phyloP scores from a whole-genome alignment of 2,888 invertebrate species.

The Ectobius pallidus region DNA sequence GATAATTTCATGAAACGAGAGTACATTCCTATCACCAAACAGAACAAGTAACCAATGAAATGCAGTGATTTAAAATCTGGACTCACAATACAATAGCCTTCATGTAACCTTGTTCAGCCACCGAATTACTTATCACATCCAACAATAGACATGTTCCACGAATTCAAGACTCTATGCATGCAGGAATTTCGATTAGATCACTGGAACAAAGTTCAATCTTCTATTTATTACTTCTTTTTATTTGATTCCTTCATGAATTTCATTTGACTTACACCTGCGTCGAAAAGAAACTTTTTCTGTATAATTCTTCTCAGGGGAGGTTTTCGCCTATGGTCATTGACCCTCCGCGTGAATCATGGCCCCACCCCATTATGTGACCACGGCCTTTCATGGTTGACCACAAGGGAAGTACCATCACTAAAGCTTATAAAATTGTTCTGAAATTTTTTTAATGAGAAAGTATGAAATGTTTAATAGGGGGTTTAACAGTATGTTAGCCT shows the following conservation, averaged over 20 bases:
- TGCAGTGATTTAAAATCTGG: too few relatives aligned
- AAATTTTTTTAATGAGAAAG: too few relatives aligned
- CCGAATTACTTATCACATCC: neutral
- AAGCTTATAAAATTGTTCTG: too few relatives aligned
- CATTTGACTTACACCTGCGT: neutral
- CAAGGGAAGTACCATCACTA: too few relatives aligned
- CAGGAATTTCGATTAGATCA: slow-evolving; percentile 22
- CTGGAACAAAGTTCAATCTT: neutral
- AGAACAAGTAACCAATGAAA: too few relatives aligned
- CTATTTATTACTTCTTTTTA: slow-evolving; percentile 4
- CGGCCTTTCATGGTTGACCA: too few relatives aligned
- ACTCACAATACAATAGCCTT: neutral
- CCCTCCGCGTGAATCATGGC: neutral
- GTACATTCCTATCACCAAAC: too few relatives aligned
- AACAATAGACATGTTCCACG: neutral
- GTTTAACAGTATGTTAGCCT: too few relatives aligned
- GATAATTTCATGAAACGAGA: too few relatives aligned
- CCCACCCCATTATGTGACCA: neutral
- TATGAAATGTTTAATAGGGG: too few relatives aligned
- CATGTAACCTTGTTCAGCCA: slow-evolving; percentile 8
- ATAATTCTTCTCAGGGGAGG: neutral
- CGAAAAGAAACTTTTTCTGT: neutral
- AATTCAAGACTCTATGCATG: neutral
- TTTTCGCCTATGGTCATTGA: neutral
- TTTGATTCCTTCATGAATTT: neutral